Evolutionary conservation across 1,140 invertebrate species (phyloP), one percentile per base, ranked within the genome.

Genomic region (Trichogramma pretiosum): DNA sequence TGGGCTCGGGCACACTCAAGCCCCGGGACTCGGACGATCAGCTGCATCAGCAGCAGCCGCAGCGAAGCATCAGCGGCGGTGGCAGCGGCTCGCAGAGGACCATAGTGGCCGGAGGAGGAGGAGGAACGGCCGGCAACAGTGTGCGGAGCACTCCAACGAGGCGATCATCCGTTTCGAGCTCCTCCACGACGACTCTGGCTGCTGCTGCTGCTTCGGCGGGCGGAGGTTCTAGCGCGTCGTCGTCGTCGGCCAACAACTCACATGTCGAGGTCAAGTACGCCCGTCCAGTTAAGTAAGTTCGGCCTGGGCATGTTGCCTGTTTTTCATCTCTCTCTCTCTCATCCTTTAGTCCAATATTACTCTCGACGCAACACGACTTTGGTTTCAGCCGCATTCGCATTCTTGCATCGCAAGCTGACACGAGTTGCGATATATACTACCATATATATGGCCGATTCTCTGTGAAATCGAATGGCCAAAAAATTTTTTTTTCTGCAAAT

Each of bases 221-320:
- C 33, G 33, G 5, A 30, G 26, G 26, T 9, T n/a, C n/a, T n/a
- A n/a, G n/a, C 38, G 46, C 14, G n/a, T 5, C 14, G 18, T 1
- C 26, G 19, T 3, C 24, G 5, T 10, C 14, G 18, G 18, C 37
- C 16, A 5, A 18, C 28, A 32, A 49, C 56, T 30, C 51, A 42
- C 62, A 65, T 39, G 63, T 65, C 5, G 67, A 72, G 60, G 56
- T 70, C 34, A 70, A 70, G 56, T 70, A 65, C 55, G 67, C 68
- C 41, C 64, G 63, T 45, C 66, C 67, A 52, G 60, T 72, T 50
- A 70, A 68, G 68, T 72, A 58, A 63, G 63, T 64, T 52, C 43
- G 19, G 26, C 38, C 38, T 46, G 43, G 48, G 49, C 51, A 54
- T 56, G 49, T 45, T 45, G 50, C 48, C 50, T 48, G 46, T 43